Conservation (phyloP, 92 coral and sea anemone genomes). For the Plumapathes pennacea region DNA sequence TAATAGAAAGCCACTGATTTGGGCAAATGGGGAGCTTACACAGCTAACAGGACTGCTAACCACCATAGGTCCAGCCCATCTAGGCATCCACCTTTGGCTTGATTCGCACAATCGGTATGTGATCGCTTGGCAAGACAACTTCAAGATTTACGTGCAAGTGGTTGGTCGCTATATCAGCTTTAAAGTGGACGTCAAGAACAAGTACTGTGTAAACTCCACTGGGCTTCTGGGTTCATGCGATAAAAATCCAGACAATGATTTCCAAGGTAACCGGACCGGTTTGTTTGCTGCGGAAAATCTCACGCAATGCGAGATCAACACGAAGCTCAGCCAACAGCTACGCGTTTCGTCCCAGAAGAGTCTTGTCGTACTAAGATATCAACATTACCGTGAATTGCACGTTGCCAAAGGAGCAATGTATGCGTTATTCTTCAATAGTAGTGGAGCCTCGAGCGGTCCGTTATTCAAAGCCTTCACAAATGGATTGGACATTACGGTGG, state of each 20-base stretch:
- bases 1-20: constrained; percentile 57
- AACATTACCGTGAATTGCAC: constrained; percentile 45
- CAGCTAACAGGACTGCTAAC: constrained; percentile 51
- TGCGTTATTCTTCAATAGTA: constrained; percentile 75
- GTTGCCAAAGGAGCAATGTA: constrained; percentile 78
- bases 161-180: constrained; percentile 76
- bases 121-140: constrained; percentile 59
- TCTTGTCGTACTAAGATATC: constrained; percentile 58
- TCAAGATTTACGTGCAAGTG: constrained; percentile 65
- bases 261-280: constrained; percentile 31
- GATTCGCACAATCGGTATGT: constrained; percentile 61
- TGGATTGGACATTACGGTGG: constrained; percentile 79
- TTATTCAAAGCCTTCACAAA: constrained; percentile 50
- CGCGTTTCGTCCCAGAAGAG: constrained; percentile 31
- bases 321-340: constrained; percentile 16
- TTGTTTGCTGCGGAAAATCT: constrained; percentile 34
- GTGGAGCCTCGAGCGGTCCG: constrained; percentile 77
- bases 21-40: constrained; percentile 56
- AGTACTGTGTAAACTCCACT: constrained; percentile 66
- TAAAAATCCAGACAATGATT: constrained; percentile 63
- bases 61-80: constrained; percentile 52
- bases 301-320: constrained; percentile 59
- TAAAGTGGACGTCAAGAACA: constrained; percentile 59
- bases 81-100: constrained; percentile 48
- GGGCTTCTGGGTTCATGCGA: constrained; percentile 94